A percentile compares a stretch with the other conserved stretches of the same genome.
phyloP scores from a whole-genome alignment of 2,113 vertebrate genomes.

The Raja brachyura region DNA sequence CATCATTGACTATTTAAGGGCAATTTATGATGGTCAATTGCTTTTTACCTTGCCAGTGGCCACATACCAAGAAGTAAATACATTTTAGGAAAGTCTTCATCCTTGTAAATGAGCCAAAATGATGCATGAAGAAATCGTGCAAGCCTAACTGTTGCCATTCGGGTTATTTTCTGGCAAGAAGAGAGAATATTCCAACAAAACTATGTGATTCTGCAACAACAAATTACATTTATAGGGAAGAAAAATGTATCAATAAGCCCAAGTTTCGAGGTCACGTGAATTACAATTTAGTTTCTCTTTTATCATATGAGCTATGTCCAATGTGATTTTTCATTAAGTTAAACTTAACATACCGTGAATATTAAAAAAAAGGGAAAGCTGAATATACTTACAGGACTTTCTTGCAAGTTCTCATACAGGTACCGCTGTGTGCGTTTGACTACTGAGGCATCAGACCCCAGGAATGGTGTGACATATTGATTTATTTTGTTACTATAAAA shows the following conservation, averaged over 20 bases:
- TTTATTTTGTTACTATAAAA: conserved; percentile 77
- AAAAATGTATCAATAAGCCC: background rate
- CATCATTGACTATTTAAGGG: too few relatives aligned
- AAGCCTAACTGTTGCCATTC: background rate
- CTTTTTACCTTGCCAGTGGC: too few relatives aligned
- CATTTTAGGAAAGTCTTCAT: background rate
- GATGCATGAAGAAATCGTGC: background rate
- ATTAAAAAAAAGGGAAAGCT: background rate
- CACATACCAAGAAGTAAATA: too few relatives aligned
- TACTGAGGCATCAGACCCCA: conserved; percentile 81
- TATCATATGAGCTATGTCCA: background rate
- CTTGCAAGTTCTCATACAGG: conserved; percentile 65
- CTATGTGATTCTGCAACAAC: background rate
- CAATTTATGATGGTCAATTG: too few relatives aligned
- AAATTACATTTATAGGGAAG: background rate
- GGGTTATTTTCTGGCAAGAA: background rate
- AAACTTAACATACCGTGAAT: background rate
- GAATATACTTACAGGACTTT: conserved; percentile 67
- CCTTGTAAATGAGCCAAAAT: background rate
- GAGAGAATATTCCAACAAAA: background rate
- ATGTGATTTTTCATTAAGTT: background rate
- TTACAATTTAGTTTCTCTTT: background rate
- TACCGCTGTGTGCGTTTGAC: conserved; percentile 85
- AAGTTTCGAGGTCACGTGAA: background rate
- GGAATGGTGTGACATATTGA: conserved; percentile 74